Conservation (phyloP, 2,797 vertebrate species). For the Enteromius viviparus region DNA sequence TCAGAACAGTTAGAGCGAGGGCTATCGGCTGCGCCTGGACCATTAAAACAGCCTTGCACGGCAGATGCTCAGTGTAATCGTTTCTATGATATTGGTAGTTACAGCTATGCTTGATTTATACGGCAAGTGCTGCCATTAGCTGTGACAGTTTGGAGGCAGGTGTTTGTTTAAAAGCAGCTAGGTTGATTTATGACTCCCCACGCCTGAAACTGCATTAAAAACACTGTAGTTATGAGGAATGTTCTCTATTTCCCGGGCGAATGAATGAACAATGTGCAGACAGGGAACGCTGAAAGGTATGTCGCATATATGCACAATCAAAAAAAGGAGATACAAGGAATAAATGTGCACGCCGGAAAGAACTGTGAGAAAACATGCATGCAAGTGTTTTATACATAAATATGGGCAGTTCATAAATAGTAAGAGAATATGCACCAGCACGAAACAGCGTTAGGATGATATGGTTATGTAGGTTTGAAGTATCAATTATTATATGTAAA, state of each 20-base stretch:
- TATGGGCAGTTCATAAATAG: conserved; percentile 1
- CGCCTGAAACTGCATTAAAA: conserved; percentile 44
- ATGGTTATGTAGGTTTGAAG: conserved; percentile 26
- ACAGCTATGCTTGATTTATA: conserved; percentile 75
- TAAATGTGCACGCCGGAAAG: neutral
- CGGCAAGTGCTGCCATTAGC: conserved; percentile 68
- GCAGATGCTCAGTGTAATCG: conserved; percentile 75
- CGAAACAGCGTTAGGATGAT: conserved; percentile 21
- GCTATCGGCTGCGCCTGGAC: conserved; percentile 32
- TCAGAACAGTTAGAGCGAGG: neutral
- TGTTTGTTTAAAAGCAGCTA: conserved; percentile 67
- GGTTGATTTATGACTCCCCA: conserved; percentile 49
- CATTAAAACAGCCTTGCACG: conserved; percentile 73
- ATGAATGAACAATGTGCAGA: neutral
- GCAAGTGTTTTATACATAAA: conserved; percentile 2
- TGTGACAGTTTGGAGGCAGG: conserved; percentile 69
- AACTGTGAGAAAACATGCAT: neutral
- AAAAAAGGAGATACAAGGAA: neutral
- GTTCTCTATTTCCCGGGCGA: neutral
- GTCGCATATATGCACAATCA: neutral
- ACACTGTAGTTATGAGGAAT: conserved; percentile 21
- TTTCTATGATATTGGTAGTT: conserved; percentile 76
- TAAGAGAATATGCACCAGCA: neutral
- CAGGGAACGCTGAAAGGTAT: neutral
- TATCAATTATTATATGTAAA: conserved; percentile 75